Percentiles rank a stretch among this genome's conserved stretches.
Evolutionary conservation across 2,113 vertebrate genomes (phyloP).

Genomic region (Scomber colias): DNA sequence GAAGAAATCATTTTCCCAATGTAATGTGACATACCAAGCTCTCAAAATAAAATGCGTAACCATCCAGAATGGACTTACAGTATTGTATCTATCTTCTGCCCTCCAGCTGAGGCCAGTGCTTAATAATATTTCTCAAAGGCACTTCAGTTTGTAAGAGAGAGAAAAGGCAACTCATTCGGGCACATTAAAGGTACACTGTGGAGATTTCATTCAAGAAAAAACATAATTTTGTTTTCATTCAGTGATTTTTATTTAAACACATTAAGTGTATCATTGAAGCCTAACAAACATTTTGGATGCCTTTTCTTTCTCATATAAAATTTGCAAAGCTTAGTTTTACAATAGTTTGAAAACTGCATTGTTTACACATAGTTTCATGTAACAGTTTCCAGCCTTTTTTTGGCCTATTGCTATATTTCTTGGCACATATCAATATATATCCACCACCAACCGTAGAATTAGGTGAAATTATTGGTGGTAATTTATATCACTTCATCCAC

Average conservation of each 20-base stretch:
- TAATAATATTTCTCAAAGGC: slow-evolving; percentile 30
- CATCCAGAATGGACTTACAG: slow-evolving; percentile 28
- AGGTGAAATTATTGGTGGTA: too few relatives aligned
- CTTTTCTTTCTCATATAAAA: neutral
- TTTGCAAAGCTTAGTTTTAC: too few relatives aligned
- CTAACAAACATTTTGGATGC: neutral
- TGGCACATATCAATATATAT: rapidly evolving
- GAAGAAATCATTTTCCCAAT: slow-evolving; percentile 53
- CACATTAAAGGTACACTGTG: neutral
- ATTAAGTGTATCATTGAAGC: neutral
- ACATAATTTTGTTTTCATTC: neutral
- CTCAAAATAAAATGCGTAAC: slow-evolving; percentile 43
- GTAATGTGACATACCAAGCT: slow-evolving; percentile 29
- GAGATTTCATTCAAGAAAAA: neutral
- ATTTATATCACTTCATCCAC: too few relatives aligned
- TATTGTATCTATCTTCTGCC: slow-evolving; percentile 1
- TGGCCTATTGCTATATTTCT: too few relatives aligned
- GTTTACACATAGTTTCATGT: too few relatives aligned
- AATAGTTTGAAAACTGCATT: too few relatives aligned
- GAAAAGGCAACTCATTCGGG: neutral
- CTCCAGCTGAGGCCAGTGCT: slow-evolving; percentile 7
- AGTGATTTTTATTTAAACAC: neutral
- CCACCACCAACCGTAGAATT: too few relatives aligned
- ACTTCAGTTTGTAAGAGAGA: slow-evolving; percentile 14
- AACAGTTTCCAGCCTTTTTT: too few relatives aligned